A percentile compares a stretch with the other conserved stretches of the same genome.
These are phyloP conservation scores for Polyergus mexicanus DNA, from an alignment of 1,140 invertebrate species.

Conservation along the genomic window DNA sequence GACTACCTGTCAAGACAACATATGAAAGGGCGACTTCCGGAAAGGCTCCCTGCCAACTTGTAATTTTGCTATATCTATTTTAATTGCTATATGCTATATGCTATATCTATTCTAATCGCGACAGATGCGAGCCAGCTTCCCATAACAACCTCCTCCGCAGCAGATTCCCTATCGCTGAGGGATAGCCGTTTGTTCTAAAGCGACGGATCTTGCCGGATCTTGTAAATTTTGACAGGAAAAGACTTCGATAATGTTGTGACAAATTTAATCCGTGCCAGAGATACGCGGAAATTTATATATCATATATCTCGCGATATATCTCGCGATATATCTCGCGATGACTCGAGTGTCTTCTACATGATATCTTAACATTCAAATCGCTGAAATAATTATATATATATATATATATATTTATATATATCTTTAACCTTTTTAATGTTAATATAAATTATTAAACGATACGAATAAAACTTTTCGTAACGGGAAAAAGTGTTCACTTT, in stretches of 20 bases:
- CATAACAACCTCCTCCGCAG: neutral
- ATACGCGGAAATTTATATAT: constrained; percentile 3
- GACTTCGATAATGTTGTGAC: neutral
- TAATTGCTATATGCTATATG: too few relatives aligned
- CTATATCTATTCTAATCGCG: too few relatives aligned
- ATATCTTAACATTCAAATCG: neutral
- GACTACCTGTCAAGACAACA: constrained; percentile 10
- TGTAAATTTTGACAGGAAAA: neutral
- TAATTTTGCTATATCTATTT: constrained; percentile 24
- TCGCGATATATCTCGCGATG: neutral
- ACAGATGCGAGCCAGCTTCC: constrained; percentile 31
- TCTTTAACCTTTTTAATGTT: neutral
- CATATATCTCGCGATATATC: neutral
- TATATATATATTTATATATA: too few relatives aligned
- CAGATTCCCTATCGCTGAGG: neutral
- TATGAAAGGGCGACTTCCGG: constrained; percentile 9
- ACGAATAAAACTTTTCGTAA: neutral
- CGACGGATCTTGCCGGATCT: constrained; percentile 33
- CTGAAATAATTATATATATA: neutral
- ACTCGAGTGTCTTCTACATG: neutral
- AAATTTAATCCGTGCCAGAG: neutral
- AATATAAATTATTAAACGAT: neutral
- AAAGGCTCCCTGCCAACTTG: neutral
- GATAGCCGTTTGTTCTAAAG: neutral
- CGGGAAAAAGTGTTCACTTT: neutral